Percentiles rank a stretch among this genome's conserved stretches.
Evolutionary conservation across 2,888 invertebrate species (phyloP).

Genomic region (Watsonalla binaria): DNA sequence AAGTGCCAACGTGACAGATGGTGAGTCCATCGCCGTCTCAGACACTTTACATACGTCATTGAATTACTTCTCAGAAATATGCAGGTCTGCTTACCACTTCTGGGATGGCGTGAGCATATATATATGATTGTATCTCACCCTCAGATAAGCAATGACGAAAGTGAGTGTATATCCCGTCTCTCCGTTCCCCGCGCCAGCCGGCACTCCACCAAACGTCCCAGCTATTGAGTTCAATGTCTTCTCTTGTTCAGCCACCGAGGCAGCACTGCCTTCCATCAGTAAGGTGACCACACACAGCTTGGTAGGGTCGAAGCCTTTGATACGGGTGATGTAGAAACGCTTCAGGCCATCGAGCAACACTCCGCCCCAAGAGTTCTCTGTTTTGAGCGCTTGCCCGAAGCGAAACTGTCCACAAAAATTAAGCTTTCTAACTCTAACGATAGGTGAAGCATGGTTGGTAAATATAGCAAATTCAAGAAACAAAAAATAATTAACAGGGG

Average conservation of each 20-base stretch:
- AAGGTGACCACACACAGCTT: slow-evolving; percentile 95
- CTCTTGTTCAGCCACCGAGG: slow-evolving; percentile 81
- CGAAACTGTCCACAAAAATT: slow-evolving; percentile 81
- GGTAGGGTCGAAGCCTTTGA: slow-evolving; percentile 90
- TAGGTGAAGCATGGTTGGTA: too few relatives aligned
- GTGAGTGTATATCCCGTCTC: slow-evolving; percentile 97
- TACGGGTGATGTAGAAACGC: slow-evolving; percentile 90
- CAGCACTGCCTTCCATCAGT: slow-evolving; percentile 90
- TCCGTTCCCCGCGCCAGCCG: slow-evolving; percentile 96
- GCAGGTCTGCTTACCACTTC: too few relatives aligned
- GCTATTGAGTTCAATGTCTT: slow-evolving; percentile 88
- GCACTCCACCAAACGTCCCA: slow-evolving; percentile 86
- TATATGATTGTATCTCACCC: slow-evolving; percentile 82
- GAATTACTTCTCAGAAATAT: too few relatives aligned
- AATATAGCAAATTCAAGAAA: too few relatives aligned
- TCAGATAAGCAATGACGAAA: slow-evolving; percentile 98
- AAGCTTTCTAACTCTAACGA: too few relatives aligned
- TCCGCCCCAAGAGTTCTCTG: slow-evolving; percentile 79
- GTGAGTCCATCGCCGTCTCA: too few relatives aligned
- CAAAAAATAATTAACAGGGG: too few relatives aligned
- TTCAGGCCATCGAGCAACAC: slow-evolving; percentile 89
- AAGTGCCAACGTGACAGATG: too few relatives aligned
- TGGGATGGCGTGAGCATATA: too few relatives aligned
- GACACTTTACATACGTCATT: too few relatives aligned
- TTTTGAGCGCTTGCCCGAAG: slow-evolving; percentile 90